Conservation (phyloP, 2,113 vertebrate species). For the Poecilia latipinna region DNA sequence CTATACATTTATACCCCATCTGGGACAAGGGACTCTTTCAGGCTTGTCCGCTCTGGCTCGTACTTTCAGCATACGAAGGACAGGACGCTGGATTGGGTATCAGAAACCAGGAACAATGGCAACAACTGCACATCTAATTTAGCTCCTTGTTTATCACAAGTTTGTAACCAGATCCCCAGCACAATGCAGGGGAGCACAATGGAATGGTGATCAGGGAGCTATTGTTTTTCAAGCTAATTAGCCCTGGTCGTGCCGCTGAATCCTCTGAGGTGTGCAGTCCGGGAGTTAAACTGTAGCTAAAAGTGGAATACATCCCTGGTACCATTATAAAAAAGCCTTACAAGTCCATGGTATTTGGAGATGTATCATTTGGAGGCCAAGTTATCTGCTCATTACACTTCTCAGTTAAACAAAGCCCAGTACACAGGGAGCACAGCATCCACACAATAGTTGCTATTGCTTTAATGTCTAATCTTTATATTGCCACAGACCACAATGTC, state of each 20-base stretch:
- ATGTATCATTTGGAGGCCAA: slow-evolving; percentile 69
- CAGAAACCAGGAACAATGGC: slow-evolving; percentile 82
- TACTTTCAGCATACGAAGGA: slow-evolving; percentile 59
- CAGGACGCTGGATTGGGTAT: slow-evolving; percentile 70
- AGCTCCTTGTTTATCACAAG: slow-evolving; percentile 83
- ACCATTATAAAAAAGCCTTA: slow-evolving; percentile 78
- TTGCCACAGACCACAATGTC: slow-evolving; percentile 53
- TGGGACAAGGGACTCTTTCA: slow-evolving; percentile 70
- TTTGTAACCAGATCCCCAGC: slow-evolving; percentile 79
- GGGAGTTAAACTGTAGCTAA: slow-evolving; percentile 75
- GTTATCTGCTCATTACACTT: slow-evolving; percentile 73
- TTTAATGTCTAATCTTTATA: slow-evolving; percentile 70
- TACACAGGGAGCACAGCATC: slow-evolving; percentile 42
- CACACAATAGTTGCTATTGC: slow-evolving; percentile 71
- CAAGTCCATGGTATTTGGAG: slow-evolving; percentile 82
- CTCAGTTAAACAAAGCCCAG: slow-evolving; percentile 50
- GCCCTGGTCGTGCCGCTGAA: slow-evolving; percentile 64
- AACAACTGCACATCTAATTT: slow-evolving; percentile 87
- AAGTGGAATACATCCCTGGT: slow-evolving; percentile 73
- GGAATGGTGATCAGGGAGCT: slow-evolving; percentile 83
- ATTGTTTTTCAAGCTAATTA: slow-evolving; percentile 89
- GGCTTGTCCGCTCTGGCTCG: slow-evolving; percentile 57
- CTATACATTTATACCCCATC: slow-evolving; percentile 76
- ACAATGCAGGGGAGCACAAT: slow-evolving; percentile 81
- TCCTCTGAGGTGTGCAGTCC: slow-evolving; percentile 66